phyloP scores from a whole-genome alignment of 2,797 vertebrate genomes.

The Megalops cyprinoides region DNA sequence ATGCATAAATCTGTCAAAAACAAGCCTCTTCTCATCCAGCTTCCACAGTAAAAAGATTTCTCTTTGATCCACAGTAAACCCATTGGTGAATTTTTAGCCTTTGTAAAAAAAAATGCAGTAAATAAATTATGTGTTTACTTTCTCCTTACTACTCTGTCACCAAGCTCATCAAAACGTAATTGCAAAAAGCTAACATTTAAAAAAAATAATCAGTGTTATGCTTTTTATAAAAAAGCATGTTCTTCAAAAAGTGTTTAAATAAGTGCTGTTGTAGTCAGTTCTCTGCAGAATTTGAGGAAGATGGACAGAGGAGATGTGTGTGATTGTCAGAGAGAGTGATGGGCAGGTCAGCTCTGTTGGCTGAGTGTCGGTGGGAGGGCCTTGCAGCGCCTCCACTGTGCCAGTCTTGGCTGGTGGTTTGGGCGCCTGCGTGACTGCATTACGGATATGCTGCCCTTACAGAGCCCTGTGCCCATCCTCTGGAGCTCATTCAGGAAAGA shows the following conservation, averaged over 20 bases:
- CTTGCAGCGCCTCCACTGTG: not conserved
- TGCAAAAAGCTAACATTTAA: too few relatives aligned
- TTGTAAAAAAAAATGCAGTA: not conserved
- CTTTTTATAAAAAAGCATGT: too few relatives aligned
- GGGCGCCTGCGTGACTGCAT: slow-evolving; percentile 65
- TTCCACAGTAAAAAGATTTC: not conserved
- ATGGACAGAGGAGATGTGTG: not conserved
- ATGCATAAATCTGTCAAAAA: not conserved
- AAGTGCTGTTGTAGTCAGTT: not conserved
- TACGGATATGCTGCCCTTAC: slow-evolving; percentile 65
- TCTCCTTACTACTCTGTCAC: not conserved
- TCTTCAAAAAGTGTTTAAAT: not conserved
- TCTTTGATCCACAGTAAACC: not conserved
- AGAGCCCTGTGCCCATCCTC: slow-evolving; percentile 69
- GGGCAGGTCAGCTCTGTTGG: not conserved
- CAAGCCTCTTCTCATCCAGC: not conserved
- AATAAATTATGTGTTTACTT: not conserved
- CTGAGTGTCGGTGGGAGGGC: too few relatives aligned
- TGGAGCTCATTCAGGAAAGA: slow-evolving; percentile 66
- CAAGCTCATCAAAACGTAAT: not conserved
- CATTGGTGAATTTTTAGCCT: not conserved
- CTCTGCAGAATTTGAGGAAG: not conserved
- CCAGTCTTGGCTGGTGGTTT: slow-evolving; percentile 62
- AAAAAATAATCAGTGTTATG: too few relatives aligned
- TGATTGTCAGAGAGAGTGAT: not conserved